Percentiles rank a stretch among this genome's conserved stretches.
phyloP scores from a whole-genome alignment of 2,888 invertebrate genomes.

The Acanthococcus lagerstroemiae region DNA sequence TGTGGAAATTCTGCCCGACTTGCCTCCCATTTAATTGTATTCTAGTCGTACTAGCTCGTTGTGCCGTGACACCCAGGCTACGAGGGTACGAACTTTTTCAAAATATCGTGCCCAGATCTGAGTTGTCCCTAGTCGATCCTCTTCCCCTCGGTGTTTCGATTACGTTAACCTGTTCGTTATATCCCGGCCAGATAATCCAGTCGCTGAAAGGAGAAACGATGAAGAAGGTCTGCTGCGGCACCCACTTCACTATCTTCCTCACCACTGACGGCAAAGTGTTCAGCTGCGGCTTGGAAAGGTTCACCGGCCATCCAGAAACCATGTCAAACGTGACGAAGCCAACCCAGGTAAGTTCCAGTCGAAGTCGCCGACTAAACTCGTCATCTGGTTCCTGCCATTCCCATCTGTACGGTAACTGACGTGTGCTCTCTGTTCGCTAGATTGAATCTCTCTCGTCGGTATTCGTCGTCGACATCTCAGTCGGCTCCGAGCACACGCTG shows the following conservation, averaged over 20 bases:
- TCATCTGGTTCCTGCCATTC: background rate
- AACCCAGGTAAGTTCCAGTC: constrained; percentile 1
- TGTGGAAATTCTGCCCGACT: too few species aligned
- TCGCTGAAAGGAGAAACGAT: constrained; percentile 47
- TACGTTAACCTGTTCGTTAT: too few species aligned
- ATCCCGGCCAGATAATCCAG: constrained; percentile 48
- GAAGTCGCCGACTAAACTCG: too few species aligned
- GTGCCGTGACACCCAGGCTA: too few species aligned
- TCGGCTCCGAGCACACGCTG: constrained; percentile 53
- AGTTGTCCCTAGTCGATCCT: too few species aligned
- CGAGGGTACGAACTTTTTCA: too few species aligned
- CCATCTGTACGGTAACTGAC: too few species aligned
- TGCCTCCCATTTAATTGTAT: too few species aligned
- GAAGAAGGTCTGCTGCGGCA: constrained; percentile 53
- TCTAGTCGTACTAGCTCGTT: too few species aligned
- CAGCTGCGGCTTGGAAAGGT: constrained; percentile 52
- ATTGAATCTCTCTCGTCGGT: constrained; percentile 42
- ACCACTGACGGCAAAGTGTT: constrained; percentile 50
- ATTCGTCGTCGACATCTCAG: constrained; percentile 46
- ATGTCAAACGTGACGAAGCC: constrained; percentile 5
- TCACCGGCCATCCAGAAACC: constrained; percentile 45
- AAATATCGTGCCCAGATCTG: too few species aligned
- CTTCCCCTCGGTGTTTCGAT: too few species aligned
- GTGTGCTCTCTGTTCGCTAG: constrained; percentile 36
- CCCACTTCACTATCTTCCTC: constrained; percentile 53